Evolutionary conservation across 2,113 vertebrate species (phyloP).

Genomic region (Dipodomys spectabilis): DNA sequence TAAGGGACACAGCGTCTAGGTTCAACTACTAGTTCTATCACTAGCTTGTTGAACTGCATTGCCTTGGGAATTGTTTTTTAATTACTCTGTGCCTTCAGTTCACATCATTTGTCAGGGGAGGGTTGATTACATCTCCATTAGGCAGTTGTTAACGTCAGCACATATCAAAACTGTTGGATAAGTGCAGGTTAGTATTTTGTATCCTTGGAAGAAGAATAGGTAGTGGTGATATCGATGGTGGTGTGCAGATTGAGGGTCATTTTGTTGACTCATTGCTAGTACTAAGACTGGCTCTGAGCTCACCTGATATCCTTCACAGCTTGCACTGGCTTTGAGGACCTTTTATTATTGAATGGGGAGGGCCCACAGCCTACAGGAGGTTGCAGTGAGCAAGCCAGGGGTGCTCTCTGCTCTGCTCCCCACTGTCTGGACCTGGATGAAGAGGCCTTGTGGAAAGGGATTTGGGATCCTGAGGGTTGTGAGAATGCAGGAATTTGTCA

Average conservation of each 20-base stretch:
- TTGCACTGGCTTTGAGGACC: background rate
- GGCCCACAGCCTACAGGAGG: background rate
- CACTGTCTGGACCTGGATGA: background rate
- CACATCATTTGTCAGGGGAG: background rate
- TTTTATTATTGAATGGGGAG: background rate
- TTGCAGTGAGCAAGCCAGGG: background rate
- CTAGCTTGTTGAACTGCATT: background rate
- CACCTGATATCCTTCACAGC: background rate
- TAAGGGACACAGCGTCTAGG: background rate
- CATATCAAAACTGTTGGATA: background rate
- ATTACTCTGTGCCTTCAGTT: background rate
- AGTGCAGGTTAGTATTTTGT: background rate
- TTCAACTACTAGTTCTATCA: background rate
- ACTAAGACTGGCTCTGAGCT: background rate
- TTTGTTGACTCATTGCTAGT: background rate
- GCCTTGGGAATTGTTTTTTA: background rate
- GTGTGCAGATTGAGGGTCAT: background rate
- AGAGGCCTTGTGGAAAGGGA: background rate
- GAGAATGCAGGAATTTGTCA: background rate
- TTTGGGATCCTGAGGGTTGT: background rate
- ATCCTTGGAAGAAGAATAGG: background rate
- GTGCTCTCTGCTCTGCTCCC: background rate
- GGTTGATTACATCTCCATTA: accelerated
- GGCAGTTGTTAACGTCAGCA: background rate
- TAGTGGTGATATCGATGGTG: background rate